phyloP scores from a whole-genome alignment of 23 tunicate species.

The Trididemnum nubilum region DNA sequence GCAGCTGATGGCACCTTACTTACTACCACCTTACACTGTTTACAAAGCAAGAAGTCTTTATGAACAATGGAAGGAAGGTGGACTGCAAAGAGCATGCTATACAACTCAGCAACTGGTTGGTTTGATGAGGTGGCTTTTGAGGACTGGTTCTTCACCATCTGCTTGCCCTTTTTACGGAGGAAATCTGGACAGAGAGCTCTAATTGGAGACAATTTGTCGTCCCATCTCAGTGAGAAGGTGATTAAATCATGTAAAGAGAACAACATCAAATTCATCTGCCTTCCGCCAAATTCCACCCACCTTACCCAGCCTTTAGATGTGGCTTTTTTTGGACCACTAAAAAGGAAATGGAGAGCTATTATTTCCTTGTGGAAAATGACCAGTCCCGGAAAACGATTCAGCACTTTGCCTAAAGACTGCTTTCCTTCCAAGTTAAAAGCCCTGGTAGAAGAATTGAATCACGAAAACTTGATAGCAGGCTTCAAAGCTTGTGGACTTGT shows the following conservation, averaged over 20 bases:
- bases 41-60: slow-evolving; percentile 8
- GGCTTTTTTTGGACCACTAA: slow-evolving; percentile 9
- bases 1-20: slow-evolving; percentile 11
- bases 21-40: neutral
- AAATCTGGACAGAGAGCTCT: neutral
- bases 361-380: neutral
- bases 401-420: neutral
- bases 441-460: neutral
- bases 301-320: slow-evolving; percentile 5
- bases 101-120: neutral
- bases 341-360: slow-evolving; percentile 17
- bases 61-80: slow-evolving; percentile 17
- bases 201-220: slow-evolving; percentile 11
- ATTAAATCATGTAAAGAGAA: slow-evolving; percentile 5
- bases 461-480: neutral
- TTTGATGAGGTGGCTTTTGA: slow-evolving; percentile 1
- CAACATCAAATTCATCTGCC: too few relatives aligned
- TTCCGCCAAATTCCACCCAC: neutral
- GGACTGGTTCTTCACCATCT: neutral
- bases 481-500: slow-evolving; percentile 4
- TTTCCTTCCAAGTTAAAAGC: neutral
- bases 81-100: neutral
- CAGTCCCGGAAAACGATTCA: neutral
- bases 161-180: neutral
- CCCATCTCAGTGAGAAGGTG: slow-evolving; percentile 13